Evolutionary conservation across 2,888 invertebrate genomes (phyloP).

Genomic region (Seira musarum): DNA sequence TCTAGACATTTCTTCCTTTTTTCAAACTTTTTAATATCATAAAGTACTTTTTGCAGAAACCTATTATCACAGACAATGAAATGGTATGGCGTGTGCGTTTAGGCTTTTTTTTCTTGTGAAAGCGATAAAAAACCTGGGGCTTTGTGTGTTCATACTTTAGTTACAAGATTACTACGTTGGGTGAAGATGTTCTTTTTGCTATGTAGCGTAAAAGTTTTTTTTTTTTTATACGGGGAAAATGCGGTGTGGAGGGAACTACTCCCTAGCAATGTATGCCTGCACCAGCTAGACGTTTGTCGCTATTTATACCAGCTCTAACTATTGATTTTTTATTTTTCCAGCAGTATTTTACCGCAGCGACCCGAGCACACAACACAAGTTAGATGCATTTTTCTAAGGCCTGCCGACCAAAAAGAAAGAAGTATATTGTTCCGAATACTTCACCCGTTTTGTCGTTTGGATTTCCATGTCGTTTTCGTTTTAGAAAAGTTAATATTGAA

Average conservation of each 20-base stretch:
- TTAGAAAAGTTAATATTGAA: neutral
- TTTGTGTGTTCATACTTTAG: too few species aligned
- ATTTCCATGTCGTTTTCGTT: neutral
- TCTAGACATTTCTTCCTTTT: too few species aligned
- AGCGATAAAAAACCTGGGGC: too few species aligned
- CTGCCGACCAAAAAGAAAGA: slow-evolving; percentile 33
- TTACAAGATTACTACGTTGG: too few species aligned
- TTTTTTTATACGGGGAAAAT: too few species aligned
- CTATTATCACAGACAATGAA: too few species aligned
- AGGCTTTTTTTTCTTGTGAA: too few species aligned
- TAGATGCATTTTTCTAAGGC: neutral
- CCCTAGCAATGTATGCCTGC: slow-evolving; percentile 16
- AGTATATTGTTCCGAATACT: slow-evolving; percentile 37
- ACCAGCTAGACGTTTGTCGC: slow-evolving; percentile 35
- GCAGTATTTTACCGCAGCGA: slow-evolving; percentile 60
- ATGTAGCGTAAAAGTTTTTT: too few species aligned
- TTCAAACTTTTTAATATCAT: too few species aligned
- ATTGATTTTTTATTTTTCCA: slow-evolving; percentile 58
- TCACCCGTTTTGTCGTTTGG: neutral
- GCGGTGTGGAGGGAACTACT: slow-evolving; percentile 35
- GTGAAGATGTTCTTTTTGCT: too few species aligned
- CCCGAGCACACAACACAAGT: slow-evolving; percentile 44
- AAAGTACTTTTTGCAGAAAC: too few species aligned
- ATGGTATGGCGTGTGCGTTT: too few species aligned
- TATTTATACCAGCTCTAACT: slow-evolving; percentile 54